Percentiles rank a stretch among this genome's conserved stretches.
Conservation (phyloP, 1,140 invertebrate species). For the Drosophila bipectinata region DNA sequence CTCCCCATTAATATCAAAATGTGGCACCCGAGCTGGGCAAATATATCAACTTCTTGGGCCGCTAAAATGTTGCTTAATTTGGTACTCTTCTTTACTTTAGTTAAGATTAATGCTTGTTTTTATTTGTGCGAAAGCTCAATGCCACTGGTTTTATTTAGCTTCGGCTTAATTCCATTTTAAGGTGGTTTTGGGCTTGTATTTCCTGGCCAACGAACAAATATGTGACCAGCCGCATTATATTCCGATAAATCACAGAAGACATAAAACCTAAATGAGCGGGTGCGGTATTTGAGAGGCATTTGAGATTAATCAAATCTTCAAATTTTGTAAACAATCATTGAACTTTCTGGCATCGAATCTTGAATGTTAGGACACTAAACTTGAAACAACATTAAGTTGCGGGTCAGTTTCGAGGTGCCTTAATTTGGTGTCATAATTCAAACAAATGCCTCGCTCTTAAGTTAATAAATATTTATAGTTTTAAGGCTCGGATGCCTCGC, state of each 20-base stretch:
- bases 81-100: slow-evolving; percentile 41
- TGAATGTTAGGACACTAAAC: neutral
- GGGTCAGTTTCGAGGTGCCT: slow-evolving; percentile 17
- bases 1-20: slow-evolving; percentile 57
- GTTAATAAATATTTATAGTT: slow-evolving; percentile 47
- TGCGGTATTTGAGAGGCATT: slow-evolving; percentile 26
- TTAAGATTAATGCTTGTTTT: slow-evolving; percentile 60
- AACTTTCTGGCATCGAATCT: neutral
- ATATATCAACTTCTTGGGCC: slow-evolving; percentile 54
- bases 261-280: slow-evolving; percentile 28
- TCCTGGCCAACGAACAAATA: slow-evolving; percentile 31
- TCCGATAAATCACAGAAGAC: slow-evolving; percentile 44
- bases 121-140: slow-evolving; percentile 67
- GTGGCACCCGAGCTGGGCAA: slow-evolving; percentile 46
- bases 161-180: slow-evolving; percentile 48
- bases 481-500: slow-evolving; percentile 15
- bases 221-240: slow-evolving; percentile 41
- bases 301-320: slow-evolving; percentile 1
- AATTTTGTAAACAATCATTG: neutral
- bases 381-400: slow-evolving; percentile 19
- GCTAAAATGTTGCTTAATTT: slow-evolving; percentile 57
- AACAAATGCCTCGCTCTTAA: slow-evolving; percentile 42
- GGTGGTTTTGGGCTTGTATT: slow-evolving; percentile 28
- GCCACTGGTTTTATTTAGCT: slow-evolving; percentile 65
- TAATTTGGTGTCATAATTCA: slow-evolving; percentile 53